phyloP scores from a whole-genome alignment of 2,797 vertebrate genomes.

The Sebastiscus tertius region DNA sequence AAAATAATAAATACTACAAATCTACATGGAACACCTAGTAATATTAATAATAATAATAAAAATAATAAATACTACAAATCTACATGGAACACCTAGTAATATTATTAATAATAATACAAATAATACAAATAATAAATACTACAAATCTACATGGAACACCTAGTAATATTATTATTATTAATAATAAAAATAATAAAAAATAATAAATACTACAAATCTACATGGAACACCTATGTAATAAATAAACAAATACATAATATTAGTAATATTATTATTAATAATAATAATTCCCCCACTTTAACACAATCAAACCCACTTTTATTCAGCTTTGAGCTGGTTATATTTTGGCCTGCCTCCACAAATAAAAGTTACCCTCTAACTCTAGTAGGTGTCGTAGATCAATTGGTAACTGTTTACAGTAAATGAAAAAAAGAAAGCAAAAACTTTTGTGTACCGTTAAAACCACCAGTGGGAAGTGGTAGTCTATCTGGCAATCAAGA shows the following conservation, averaged over 20 bases:
- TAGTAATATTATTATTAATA: not conserved
- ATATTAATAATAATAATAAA: not conserved
- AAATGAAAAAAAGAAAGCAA: not conserved
- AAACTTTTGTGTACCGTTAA: not conserved
- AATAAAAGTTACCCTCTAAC: not conserved
- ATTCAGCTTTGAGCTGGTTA: not conserved
- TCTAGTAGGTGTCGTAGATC: not conserved
- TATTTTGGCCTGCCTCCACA: not conserved
- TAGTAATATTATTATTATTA: not conserved
- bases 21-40: too few relatives aligned
- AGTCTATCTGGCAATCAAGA: not conserved
- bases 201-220: not conserved
- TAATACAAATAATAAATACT: not conserved
- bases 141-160: not conserved
- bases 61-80: not conserved
- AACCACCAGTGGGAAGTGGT: slow-evolving; percentile 23
- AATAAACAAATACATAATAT: too few relatives aligned
- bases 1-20: too few relatives aligned
- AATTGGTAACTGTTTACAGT: not conserved
- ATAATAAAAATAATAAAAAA: not conserved
- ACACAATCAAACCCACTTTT: not conserved
- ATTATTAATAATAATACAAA: not conserved
- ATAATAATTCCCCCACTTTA: not conserved
- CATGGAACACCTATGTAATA: not conserved
- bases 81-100: not conserved